Conservation (phyloP, 2,113 vertebrate genomes). For the Neodon shergylaensis region DNA sequence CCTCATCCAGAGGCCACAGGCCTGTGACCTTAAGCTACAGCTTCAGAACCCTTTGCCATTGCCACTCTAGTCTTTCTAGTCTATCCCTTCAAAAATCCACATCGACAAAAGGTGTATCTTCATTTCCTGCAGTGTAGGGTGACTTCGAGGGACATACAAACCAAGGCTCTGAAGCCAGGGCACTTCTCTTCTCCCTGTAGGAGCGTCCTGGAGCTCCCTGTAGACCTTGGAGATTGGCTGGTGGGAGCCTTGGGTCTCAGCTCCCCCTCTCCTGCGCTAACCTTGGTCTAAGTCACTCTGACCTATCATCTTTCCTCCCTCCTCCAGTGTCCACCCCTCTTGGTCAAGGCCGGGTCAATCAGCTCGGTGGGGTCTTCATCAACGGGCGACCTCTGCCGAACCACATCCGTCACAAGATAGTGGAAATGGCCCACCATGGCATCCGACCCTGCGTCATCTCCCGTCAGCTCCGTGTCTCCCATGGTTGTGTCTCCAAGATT, state of each 20-base stretch:
- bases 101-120: background rate
- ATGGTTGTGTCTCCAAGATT: conserved; percentile 99
- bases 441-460: conserved; percentile 99
- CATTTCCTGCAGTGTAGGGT: fast-evolving
- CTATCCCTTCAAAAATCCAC: background rate
- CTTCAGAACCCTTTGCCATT: background rate
- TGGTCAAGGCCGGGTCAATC: conserved; percentile 98
- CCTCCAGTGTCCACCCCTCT: conserved; percentile 96
- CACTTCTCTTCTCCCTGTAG: background rate
- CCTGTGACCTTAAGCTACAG: background rate
- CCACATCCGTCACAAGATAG: conserved; percentile 99
- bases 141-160: background rate
- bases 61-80: background rate
- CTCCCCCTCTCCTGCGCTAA: background rate
- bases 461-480: conserved; percentile 96
- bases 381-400: conserved; percentile 97
- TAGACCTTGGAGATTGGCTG: background rate
- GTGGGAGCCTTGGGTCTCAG: background rate
- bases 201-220: background rate
- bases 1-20: background rate
- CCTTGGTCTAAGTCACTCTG: background rate
- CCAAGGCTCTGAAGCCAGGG: background rate
- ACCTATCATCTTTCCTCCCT: fast-evolving
- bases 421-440: conserved; percentile 99
- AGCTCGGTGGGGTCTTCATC: conserved; percentile 99